Evolutionary conservation across 2,888 invertebrate genomes (phyloP).

Genomic region (Drosophila kambysellisi): DNA sequence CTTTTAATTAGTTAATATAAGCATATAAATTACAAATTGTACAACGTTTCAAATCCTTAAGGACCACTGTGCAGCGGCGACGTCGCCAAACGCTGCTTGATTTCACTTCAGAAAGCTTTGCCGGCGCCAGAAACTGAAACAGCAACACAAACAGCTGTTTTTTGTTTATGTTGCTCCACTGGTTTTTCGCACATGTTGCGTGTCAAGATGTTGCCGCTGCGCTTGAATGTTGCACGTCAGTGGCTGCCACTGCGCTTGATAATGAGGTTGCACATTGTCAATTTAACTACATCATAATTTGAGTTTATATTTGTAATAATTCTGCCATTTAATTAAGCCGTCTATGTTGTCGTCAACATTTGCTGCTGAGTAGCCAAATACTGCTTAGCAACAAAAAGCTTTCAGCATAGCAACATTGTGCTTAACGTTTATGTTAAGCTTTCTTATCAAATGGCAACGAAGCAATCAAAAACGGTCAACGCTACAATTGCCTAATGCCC

Average conservation of each 20-base stretch:
- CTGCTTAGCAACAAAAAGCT: slow-evolving; percentile 58
- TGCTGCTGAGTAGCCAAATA: slow-evolving; percentile 7
- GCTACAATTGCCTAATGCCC: not conserved
- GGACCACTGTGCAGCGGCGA: slow-evolving; percentile 42
- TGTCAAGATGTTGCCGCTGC: slow-evolving; percentile 48
- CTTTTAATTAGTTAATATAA: not conserved
- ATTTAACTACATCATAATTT: slow-evolving; percentile 52
- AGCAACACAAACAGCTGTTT: slow-evolving; percentile 71
- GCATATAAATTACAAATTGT: not conserved
- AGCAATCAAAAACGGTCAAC: not conserved
- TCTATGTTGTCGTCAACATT: slow-evolving; percentile 24
- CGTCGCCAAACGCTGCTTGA: slow-evolving; percentile 57
- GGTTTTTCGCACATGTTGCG: slow-evolving; percentile 63
- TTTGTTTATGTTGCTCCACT: slow-evolving; percentile 79
- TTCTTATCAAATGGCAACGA: slow-evolving; percentile 58
- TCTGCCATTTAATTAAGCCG: slow-evolving; percentile 40
- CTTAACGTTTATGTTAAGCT: slow-evolving; percentile 47
- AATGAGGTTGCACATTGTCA: slow-evolving; percentile 25
- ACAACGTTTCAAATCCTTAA: not conserved
- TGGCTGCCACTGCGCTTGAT: slow-evolving; percentile 35
- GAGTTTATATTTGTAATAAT: slow-evolving; percentile 53
- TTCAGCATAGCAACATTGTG: slow-evolving; percentile 20
- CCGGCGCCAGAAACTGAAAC: slow-evolving; percentile 60
- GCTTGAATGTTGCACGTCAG: slow-evolving; percentile 53
- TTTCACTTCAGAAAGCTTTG: slow-evolving; percentile 77